These are phyloP conservation scores for Halcyon smyrnensis DNA, from an alignment of 2,797 vertebrate species.

Conservation along the genomic window DNA sequence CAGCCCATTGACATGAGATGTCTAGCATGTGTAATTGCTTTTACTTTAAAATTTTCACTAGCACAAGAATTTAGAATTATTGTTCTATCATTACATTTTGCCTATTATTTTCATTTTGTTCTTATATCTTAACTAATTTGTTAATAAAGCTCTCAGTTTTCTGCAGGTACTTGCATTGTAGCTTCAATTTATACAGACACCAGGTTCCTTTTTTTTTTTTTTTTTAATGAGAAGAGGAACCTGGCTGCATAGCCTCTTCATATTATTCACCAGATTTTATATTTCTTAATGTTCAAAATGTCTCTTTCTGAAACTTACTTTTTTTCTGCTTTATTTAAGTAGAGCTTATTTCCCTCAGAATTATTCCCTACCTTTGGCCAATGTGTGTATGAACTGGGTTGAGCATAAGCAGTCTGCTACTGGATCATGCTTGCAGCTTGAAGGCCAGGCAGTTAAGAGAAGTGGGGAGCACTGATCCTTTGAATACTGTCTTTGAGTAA, in stretches of 20 bases:
- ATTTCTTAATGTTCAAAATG: constrained; percentile 40
- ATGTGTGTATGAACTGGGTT: background rate
- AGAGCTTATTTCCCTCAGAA: background rate
- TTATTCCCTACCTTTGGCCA: background rate
- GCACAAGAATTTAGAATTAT: constrained; percentile 46
- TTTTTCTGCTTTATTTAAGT: background rate
- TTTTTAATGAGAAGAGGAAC: constrained; percentile 34
- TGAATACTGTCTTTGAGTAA: background rate
- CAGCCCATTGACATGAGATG: constrained; percentile 50
- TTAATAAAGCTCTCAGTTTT: constrained; percentile 59
- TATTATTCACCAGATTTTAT: constrained; percentile 36
- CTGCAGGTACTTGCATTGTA: constrained; percentile 8
- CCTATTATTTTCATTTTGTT: constrained; percentile 52
- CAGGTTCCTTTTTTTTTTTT: background rate
- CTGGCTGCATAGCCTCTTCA: constrained; percentile 4
- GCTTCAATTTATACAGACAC: constrained; percentile 43
- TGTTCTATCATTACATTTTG: constrained; percentile 35
- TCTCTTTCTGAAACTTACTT: constrained; percentile 1
- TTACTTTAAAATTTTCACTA: constrained; percentile 61
- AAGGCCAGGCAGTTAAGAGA: background rate
- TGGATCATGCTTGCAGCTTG: fast-evolving
- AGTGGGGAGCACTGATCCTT: background rate
- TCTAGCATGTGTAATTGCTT: constrained; percentile 36
- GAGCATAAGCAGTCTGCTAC: background rate
- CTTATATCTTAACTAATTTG: constrained; percentile 29